Evolutionary conservation across 1,140 invertebrate species (phyloP).

Genomic region (Scaptomyza graminum): DNA sequence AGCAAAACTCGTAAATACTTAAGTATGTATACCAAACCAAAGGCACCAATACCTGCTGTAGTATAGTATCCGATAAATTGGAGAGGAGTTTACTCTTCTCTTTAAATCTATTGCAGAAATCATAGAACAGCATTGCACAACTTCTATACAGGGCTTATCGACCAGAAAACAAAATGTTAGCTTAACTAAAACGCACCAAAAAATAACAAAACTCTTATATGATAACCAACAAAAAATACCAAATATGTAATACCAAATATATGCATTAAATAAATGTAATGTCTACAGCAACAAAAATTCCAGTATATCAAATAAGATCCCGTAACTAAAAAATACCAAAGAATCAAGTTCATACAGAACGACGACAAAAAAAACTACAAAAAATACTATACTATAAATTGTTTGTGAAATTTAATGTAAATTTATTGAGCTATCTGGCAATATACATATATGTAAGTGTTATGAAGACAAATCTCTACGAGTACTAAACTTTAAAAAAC

Average conservation of each 20-base stretch:
- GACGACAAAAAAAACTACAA: not conserved
- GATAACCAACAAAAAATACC: constrained; percentile 34
- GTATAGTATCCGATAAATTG: constrained; percentile 8
- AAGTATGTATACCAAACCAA: constrained; percentile 53
- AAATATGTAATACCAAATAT: constrained; percentile 9
- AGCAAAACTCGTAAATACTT: constrained; percentile 50
- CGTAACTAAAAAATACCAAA: constrained; percentile 36
- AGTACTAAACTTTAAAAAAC: constrained; percentile 61
- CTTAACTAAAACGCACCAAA: constrained; percentile 59
- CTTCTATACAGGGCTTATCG: constrained; percentile 73
- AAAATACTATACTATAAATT: constrained; percentile 17
- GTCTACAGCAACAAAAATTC: constrained; percentile 3
- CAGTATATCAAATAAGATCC: constrained; percentile 5
- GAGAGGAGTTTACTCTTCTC: constrained; percentile 6
- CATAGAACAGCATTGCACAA: constrained; percentile 44
- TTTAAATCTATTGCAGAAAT: constrained; percentile 4
- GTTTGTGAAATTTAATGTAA: constrained; percentile 52
- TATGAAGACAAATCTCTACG: constrained; percentile 67
- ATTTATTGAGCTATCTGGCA: constrained; percentile 58
- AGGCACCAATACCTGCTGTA: constrained; percentile 53
- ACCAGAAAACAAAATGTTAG: constrained; percentile 67
- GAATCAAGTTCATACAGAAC: constrained; percentile 27
- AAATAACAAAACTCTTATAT: constrained; percentile 14
- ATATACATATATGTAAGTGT: constrained; percentile 32
- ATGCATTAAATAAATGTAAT: constrained; percentile 2